Conservation (phyloP, 2,113 vertebrate species). For the Myocastor coypus region DNA sequence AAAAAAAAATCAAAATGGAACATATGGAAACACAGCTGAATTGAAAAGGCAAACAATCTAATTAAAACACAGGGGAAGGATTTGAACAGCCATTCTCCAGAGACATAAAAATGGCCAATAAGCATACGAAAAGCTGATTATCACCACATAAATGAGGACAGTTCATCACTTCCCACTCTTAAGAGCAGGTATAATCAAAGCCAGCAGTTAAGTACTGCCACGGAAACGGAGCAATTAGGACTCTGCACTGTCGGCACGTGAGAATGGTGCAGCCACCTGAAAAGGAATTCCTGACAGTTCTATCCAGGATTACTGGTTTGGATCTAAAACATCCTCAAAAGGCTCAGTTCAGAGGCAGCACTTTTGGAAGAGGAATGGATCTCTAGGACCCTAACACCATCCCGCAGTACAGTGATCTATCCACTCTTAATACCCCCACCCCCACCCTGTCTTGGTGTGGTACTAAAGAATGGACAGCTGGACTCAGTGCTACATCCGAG, state of each 20-base stretch:
- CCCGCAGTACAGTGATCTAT: background rate
- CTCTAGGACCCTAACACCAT: background rate
- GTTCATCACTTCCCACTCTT: background rate
- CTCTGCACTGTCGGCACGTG: background rate
- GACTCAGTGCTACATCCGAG: background rate
- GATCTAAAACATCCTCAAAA: background rate
- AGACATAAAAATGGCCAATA: background rate
- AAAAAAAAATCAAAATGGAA: background rate
- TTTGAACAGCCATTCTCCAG: background rate
- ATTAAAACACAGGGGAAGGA: background rate
- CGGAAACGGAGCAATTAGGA: background rate
- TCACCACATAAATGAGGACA: background rate
- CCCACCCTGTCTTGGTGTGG: background rate
- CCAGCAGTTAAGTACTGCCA: background rate
- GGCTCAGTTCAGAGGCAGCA: background rate
- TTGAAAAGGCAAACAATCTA: background rate
- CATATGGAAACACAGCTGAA: background rate
- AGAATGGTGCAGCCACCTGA: background rate
- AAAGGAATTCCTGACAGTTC: conserved; percentile 15
- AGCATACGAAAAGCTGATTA: background rate
- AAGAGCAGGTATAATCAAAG: conserved; percentile 11
- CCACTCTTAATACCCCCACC: background rate
- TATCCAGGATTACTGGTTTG: background rate
- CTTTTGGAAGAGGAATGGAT: background rate
- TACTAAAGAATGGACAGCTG: background rate